These are phyloP conservation scores for Wiebesia pumilae DNA, from an alignment of 1,140 invertebrate species.

Conservation along the genomic window DNA sequence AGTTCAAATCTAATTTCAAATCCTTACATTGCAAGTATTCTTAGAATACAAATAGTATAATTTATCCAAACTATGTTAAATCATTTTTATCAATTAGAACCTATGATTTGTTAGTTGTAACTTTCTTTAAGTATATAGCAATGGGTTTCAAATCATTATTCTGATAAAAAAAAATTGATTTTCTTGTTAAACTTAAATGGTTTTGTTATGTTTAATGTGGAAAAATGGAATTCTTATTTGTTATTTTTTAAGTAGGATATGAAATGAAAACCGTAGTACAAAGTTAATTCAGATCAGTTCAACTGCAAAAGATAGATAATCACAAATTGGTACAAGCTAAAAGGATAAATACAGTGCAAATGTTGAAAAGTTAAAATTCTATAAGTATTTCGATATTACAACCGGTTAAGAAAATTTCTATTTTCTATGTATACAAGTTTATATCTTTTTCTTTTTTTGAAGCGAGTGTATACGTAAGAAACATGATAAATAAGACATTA, in stretches of 20 bases:
- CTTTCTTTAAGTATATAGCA: no score
- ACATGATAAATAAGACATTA: constrained; percentile 36
- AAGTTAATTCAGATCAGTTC: constrained; percentile 15
- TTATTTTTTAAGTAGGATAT: neutral
- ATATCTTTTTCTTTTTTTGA: neutral
- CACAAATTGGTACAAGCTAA: constrained; percentile 28
- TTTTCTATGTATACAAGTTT: neutral
- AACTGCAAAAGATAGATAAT: constrained; percentile 41
- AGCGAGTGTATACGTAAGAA: neutral
- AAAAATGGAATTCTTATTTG: neutral
- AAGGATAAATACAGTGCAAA: constrained; percentile 13
- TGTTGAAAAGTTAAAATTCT: constrained; percentile 37
- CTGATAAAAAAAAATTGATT: no score
- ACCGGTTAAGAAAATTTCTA: neutral
- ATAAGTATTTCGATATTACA: constrained; percentile 28
- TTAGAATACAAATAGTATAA: no score
- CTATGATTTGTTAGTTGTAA: no score
- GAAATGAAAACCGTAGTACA: constrained; percentile 38
- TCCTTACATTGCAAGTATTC: no score
- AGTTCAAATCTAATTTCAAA: neutral
- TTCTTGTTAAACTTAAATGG: neutral
- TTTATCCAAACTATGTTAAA: no score
- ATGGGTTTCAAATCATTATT: no score
- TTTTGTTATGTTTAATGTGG: neutral
- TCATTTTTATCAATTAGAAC: no score